Base-by-base conservation (phyloP, 2,113 vertebrate genomes). In the Callipepla californica region DNA sequence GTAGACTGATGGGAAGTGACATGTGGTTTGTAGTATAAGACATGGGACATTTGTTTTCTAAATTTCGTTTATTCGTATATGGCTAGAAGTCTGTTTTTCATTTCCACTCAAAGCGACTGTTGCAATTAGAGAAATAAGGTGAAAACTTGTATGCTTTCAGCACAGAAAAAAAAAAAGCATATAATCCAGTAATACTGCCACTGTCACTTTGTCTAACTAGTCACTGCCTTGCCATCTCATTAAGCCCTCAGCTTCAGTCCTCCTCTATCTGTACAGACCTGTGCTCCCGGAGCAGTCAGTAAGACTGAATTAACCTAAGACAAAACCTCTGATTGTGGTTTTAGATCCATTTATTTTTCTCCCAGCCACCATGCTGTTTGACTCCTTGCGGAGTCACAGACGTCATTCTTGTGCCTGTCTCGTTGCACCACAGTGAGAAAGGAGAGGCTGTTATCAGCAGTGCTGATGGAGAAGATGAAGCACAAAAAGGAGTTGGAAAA, bases 331-430 rank as follows among this genome's bases (percentile, higher is more conserved):
- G 48, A 9, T 72, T 72, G 5, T 3, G 14, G 51, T 19, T 61
- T 76, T 57, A 57, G 15, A 72, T 73, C 13, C 9, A 4, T 5
- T 94, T 79, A 45, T 9, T 48, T 90, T 92, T 44, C 21, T 93
- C 18, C 18, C 34, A 61, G 32, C 22, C 28, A 32, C 40, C 48
- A 0, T 0, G 0, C 57, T 57, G 38, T 77, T 68, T 90, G 57
- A 68, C 26, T 72, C 42, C 19, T 67, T 75, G 66, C 4, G 1
- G 4, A 53, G 62, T 76, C 34, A 12, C 45, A 82, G 77, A 74
- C 2, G 1, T 55, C 26, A 53, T 74, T 89, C 11, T 32, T 40
- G 10, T 3, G 1, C 25, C 70, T 26, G 34, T 32, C 22, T 73
- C 20, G 3, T 32, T 51, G 42, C 44, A 32, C 61, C 78, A 48